A percentile compares a stretch with the other conserved stretches of the same genome.
These are phyloP conservation scores for Eupithecia vulgata DNA, from an alignment of 2,888 invertebrate species.

Conservation along the genomic window DNA sequence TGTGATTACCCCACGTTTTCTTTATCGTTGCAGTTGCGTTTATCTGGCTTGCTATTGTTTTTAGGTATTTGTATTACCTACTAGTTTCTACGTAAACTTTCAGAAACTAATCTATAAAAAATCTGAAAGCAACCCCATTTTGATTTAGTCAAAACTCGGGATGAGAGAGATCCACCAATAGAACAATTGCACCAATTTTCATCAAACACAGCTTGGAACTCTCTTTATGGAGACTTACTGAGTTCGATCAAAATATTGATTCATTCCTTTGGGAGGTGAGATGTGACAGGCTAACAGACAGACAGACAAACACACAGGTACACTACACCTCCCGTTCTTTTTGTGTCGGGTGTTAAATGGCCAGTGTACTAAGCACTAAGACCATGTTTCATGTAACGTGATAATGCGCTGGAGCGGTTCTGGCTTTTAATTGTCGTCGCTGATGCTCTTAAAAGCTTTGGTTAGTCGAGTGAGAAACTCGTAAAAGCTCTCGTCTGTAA, in stretches of 20 bases:
- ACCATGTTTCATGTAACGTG: slow-evolving; percentile 31
- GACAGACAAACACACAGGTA: too few species aligned
- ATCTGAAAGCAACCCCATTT: background rate
- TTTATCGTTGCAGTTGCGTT: slow-evolving; percentile 30
- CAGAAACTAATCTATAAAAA: background rate
- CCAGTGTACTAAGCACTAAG: background rate
- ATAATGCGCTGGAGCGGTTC: slow-evolving; percentile 36
- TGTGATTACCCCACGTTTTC: slow-evolving; percentile 21
- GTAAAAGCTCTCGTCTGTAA: slow-evolving; percentile 7
- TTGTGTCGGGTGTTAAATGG: background rate
- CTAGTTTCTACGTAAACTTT: background rate
- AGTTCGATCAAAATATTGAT: too few species aligned
- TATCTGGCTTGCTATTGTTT: background rate
- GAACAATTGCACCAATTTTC: background rate
- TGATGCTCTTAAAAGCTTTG: slow-evolving; percentile 17
- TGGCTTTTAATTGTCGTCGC: slow-evolving; percentile 26
- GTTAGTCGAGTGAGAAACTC: background rate
- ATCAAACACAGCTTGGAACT: too few species aligned
- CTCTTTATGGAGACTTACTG: too few species aligned
- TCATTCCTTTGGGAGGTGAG: too few species aligned
- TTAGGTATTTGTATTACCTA: background rate
- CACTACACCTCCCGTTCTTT: background rate
- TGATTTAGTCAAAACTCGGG: too few species aligned
- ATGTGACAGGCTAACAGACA: too few species aligned
- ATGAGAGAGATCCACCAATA: background rate